Base-by-base conservation (phyloP, 2,888 invertebrate genomes). In the Lypha dubia region DNA sequence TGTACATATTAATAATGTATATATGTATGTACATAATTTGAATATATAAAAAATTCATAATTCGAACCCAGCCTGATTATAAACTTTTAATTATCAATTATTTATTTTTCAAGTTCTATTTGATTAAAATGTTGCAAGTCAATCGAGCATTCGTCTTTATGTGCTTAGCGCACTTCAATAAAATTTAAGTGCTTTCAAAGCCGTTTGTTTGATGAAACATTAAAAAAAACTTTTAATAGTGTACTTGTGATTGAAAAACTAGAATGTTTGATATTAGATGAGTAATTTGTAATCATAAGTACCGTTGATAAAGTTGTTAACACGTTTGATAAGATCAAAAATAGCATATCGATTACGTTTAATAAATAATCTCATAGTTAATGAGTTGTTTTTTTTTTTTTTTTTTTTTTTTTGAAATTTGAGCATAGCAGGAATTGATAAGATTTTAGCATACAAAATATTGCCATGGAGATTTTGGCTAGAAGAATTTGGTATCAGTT, bases 401-500 rank as follows among this genome's bases (percentile, higher is more conserved):
- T n/a, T n/a, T 2, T 28, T 11, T 17, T n/a, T 41, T 17, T 17
- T 22, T 11, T 3, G 8, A 13, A 49, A 38, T 49, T 32, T 32
- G 38, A 51, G n/a, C 20, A 49, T 49, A 60, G n/a, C 11, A 70
- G 46, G 0, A 53, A 74, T 60, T 65, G 84, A 84, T 84, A 73
- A 84, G 53, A 56, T 17, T 77, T 68, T 41, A 9, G 46, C 56
- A n/a, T 49, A 56, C 20, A 2, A 46, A 24, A 46, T 65, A 60
- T 70, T 49, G 51, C 9, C 28, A 65, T 74, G 58, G 80, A 83
- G 38, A 11, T 75, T 68, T 46, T 83, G 32, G 74, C 24, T 58
- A 49, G 60, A 65, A 49, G 44, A 38, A 56, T 86, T 70, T 81
- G 22, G 46, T 71, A 71, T 74, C 83, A 83, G 85, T 86, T 86